These are phyloP conservation scores for Ctenopoma multispine DNA, from an alignment of 2,797 vertebrate species.

Conservation along the genomic window DNA sequence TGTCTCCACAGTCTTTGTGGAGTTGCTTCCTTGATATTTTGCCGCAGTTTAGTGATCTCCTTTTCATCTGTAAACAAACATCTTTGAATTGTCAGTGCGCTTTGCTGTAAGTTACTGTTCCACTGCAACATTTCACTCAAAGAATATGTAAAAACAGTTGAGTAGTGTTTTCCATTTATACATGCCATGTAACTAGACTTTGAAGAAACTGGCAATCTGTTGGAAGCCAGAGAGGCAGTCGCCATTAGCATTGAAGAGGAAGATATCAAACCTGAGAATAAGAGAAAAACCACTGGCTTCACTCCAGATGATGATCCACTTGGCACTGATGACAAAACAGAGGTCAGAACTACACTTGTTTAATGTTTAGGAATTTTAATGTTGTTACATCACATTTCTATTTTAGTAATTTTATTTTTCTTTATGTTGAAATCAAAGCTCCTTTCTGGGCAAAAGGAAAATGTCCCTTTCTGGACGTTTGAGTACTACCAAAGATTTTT, in stretches of 20 bases:
- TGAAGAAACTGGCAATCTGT: constrained; percentile 86
- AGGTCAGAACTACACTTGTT: constrained; percentile 83
- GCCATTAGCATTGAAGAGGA: constrained; percentile 89
- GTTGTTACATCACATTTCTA: neutral
- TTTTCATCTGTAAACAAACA: neutral
- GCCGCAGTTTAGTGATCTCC: neutral
- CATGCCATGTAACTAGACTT: constrained; percentile 85
- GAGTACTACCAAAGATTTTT: constrained; percentile 98
- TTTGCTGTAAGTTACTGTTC: neutral
- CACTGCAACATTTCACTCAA: neutral
- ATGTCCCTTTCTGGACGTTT: constrained; percentile 95
- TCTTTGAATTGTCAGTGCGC: neutral
- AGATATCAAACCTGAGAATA: constrained; percentile 71
- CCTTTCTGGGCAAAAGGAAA: constrained; percentile 92
- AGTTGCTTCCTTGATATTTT: neutral
- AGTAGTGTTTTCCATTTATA: neutral
- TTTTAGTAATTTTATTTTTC: neutral
- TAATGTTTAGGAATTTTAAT: neutral
- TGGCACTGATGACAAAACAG: constrained; percentile 87
- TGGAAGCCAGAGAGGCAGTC: constrained; percentile 83
- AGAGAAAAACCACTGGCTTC: constrained; percentile 68
- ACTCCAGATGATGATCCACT: constrained; percentile 83
- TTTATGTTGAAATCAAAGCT: constrained; percentile 80
- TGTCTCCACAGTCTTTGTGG: neutral
- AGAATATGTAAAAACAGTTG: neutral